Evolutionary conservation across 1,140 invertebrate genomes (phyloP), one percentile per base, ranked within the genome.

Genomic region (Lasaia peninsularis): DNA sequence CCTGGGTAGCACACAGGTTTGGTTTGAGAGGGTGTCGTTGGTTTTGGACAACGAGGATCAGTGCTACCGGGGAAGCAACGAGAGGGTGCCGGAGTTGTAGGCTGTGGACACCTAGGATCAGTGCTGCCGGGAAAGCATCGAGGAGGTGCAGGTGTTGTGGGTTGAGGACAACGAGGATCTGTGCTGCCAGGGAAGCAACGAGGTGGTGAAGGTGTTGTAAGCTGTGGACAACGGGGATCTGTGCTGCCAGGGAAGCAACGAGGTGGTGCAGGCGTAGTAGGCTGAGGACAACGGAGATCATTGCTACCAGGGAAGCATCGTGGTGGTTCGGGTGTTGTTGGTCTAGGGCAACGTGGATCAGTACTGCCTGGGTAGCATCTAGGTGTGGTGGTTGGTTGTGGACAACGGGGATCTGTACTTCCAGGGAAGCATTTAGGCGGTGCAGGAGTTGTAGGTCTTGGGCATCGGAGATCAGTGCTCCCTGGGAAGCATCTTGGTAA

Each of bases 361-460:
- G 60, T 69, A n/a, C 70, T 78, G 10, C 90, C 89, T 4, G 88
- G 89, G 53, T 69, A 88, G 58, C 89, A 90, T 0, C 56, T 63
- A n/a, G 71, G 71, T 53, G 63, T 58, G 9, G 75, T 78, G 14
- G 75, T 63, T 37, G 73, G 58, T 62, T 69, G 71, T 31, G 82
- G 80, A 70, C 88, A 88, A 14, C 82, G 56, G 14, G 86, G 76
- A 69, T 90, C 88, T 0, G 60, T 71, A 21, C 79, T 86, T 11
- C 90, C 89, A 2, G 88, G 86, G 57, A 67, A 86, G 58, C 89
- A 90, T 9, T 56, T 58, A 1, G 72, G 72, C 51, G 56, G 24
- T 63, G 21, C 32, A 11, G 70, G 66, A 0, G 71, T 70, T 35
- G 69, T 58, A 34, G 70, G 58, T 18, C 69, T 62, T 6, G 85